phyloP scores from a whole-genome alignment of 2,113 vertebrate genomes.

The Oriolus oriolus region DNA sequence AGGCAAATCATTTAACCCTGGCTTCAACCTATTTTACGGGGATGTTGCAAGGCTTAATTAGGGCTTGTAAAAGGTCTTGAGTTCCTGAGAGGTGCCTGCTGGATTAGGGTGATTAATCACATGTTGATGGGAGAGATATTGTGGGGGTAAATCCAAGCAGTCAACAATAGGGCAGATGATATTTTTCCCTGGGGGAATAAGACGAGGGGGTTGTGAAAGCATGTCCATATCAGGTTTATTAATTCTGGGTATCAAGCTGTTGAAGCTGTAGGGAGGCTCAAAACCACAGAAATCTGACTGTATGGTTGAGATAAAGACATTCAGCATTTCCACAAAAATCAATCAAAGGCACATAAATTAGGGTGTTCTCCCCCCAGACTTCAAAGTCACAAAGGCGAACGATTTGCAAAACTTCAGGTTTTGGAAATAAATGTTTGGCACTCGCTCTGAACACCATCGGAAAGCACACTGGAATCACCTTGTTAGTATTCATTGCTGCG shows the following conservation, averaged over 20 bases:
- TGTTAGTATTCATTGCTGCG: background rate
- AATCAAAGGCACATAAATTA: slow-evolving; percentile 34
- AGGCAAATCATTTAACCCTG: slow-evolving; percentile 52
- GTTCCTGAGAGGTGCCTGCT: slow-evolving; percentile 55
- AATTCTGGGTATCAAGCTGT: slow-evolving; percentile 29
- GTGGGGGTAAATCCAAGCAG: slow-evolving; percentile 23
- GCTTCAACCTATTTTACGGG: slow-evolving; percentile 55
- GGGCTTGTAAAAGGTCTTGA: slow-evolving; percentile 39
- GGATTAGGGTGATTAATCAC: slow-evolving; percentile 46
- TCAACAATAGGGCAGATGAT: slow-evolving; percentile 27
- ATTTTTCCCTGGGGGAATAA: slow-evolving; percentile 8
- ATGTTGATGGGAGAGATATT: slow-evolving; percentile 26
- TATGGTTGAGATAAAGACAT: slow-evolving; percentile 42
- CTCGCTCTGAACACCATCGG: background rate
- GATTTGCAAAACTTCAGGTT: background rate
- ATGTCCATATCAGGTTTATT: slow-evolving; percentile 30
- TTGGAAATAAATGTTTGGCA: background rate
- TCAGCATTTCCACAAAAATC: slow-evolving; percentile 16
- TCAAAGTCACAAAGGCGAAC: background rate
- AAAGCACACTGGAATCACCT: background rate
- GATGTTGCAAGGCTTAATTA: slow-evolving; percentile 59
- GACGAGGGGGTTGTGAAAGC: slow-evolving; percentile 25
- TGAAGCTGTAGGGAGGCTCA: slow-evolving; percentile 40
- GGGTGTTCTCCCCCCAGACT: background rate
- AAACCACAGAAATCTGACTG: slow-evolving; percentile 38